Conservation (phyloP, 2,888 invertebrate species). For the Drosophila multiciliata region DNA sequence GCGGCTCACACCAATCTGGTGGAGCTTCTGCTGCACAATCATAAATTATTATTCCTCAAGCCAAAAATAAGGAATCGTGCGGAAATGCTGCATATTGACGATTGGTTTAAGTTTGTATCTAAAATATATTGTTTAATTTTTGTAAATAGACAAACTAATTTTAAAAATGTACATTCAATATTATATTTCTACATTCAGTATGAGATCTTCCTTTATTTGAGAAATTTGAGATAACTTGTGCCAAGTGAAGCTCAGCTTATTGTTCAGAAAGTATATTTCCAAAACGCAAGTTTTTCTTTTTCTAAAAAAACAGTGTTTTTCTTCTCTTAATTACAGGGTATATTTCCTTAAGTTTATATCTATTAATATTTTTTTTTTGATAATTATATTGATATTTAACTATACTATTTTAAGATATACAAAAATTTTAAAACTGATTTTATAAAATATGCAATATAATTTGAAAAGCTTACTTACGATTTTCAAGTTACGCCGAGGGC, state of each 20-base stretch:
- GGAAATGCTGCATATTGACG: slow-evolving; percentile 3
- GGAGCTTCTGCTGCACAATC: slow-evolving; percentile 43
- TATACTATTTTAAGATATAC: not conserved
- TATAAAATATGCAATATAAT: not conserved
- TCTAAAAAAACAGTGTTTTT: accelerated
- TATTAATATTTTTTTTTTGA: not conserved
- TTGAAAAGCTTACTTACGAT: not conserved
- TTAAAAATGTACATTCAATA: not conserved
- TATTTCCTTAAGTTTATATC: not conserved
- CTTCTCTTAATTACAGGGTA: not conserved
- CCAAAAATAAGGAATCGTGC: slow-evolving; percentile 9
- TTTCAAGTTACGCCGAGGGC: not conserved
- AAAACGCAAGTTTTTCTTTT: not conserved
- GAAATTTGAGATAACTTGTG: not conserved
- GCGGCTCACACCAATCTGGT: slow-evolving; percentile 54
- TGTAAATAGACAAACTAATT: not conserved
- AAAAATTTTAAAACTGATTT: not conserved
- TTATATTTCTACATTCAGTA: accelerated
- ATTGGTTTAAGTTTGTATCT: not conserved
- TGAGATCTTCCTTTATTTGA: not conserved
- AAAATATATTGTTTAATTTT: not conserved
- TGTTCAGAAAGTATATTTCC: not conserved
- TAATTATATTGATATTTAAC: not conserved
- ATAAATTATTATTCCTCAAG: slow-evolving; percentile 43
- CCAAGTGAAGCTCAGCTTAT: not conserved